Evolutionary conservation across 2,113 vertebrate genomes (phyloP).

Genomic region (Quiscalus mexicanus): DNA sequence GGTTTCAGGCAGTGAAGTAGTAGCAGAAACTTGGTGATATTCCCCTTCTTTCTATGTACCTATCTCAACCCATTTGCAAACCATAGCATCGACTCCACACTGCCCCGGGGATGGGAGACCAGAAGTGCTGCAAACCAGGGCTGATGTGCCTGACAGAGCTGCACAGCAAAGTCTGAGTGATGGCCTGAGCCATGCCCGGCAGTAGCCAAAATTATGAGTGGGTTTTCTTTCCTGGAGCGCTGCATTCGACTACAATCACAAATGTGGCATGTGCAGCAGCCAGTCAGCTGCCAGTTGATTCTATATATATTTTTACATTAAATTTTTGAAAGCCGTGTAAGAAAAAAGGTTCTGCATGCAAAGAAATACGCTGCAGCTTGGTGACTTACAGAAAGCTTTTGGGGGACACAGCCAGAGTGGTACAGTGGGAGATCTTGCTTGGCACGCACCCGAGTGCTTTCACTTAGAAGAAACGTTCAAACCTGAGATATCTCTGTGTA

Average conservation of each 20-base stretch:
- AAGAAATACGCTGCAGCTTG: neutral
- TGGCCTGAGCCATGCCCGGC: neutral
- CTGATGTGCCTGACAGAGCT: slow-evolving; percentile 50
- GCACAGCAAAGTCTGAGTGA: slow-evolving; percentile 10
- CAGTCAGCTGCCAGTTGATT: slow-evolving; percentile 48
- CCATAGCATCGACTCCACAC: rapidly evolving
- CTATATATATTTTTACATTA: slow-evolving; percentile 13
- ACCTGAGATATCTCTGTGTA: neutral
- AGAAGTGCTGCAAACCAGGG: slow-evolving; percentile 41
- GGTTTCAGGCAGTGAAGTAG: neutral
- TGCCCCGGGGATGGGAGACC: neutral
- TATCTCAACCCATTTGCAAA: slow-evolving; percentile 6
- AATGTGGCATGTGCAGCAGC: neutral
- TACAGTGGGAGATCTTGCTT: neutral
- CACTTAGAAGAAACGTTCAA: neutral
- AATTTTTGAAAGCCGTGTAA: slow-evolving; percentile 25
- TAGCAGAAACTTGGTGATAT: neutral
- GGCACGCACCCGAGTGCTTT: rapidly evolving
- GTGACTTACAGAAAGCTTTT: slow-evolving; percentile 21
- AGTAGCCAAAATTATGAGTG: slow-evolving; percentile 22
- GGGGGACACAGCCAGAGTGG: neutral
- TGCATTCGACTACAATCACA: slow-evolving; percentile 14
- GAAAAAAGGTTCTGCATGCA: slow-evolving; percentile 6
- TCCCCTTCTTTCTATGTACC: neutral
- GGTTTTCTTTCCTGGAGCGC: neutral